Conservation (phyloP, 2,797 vertebrate species). For the Eidolon dupreanum region DNA sequence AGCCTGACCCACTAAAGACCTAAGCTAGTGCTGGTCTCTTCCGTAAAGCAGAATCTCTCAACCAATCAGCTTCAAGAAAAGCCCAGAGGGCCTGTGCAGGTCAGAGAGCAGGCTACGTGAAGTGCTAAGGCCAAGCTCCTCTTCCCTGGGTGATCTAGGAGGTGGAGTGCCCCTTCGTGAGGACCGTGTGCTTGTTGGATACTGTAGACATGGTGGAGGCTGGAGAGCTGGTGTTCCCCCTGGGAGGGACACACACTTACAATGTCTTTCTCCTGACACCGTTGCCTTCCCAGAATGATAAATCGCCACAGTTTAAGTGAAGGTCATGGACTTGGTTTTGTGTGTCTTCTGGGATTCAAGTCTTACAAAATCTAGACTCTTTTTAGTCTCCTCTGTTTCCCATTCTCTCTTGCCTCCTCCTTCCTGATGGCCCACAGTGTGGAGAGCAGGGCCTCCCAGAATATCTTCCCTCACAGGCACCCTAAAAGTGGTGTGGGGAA, state of each 20-base stretch:
- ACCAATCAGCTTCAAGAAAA: not conserved
- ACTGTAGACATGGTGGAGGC: not conserved
- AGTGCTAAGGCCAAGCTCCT: not conserved
- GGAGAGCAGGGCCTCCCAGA: slow-evolving; percentile 3
- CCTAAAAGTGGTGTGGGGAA: not conserved
- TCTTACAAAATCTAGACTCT: slow-evolving; percentile 9
- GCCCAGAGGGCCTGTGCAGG: not conserved
- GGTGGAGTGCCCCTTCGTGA: not conserved
- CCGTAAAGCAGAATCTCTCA: not conserved
- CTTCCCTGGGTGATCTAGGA: not conserved
- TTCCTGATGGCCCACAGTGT: not conserved
- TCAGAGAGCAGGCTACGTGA: not conserved
- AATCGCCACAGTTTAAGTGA: slow-evolving; percentile 74
- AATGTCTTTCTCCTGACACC: slow-evolving; percentile 45
- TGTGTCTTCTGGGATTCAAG: slow-evolving; percentile 71
- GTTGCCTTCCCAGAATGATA: slow-evolving; percentile 75
- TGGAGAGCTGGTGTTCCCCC: not conserved
- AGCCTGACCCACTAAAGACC: not conserved
- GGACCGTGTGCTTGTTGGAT: not conserved
- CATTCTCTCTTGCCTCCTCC: not conserved
- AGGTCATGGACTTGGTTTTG: slow-evolving; percentile 74
- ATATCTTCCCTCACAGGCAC: not conserved
- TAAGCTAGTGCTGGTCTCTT: not conserved
- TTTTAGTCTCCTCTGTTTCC: not conserved
- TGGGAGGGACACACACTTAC: slow-evolving; percentile 1